Evolutionary conservation across 2,797 vertebrate species (phyloP).

Genomic region (Acomys russatus): DNA sequence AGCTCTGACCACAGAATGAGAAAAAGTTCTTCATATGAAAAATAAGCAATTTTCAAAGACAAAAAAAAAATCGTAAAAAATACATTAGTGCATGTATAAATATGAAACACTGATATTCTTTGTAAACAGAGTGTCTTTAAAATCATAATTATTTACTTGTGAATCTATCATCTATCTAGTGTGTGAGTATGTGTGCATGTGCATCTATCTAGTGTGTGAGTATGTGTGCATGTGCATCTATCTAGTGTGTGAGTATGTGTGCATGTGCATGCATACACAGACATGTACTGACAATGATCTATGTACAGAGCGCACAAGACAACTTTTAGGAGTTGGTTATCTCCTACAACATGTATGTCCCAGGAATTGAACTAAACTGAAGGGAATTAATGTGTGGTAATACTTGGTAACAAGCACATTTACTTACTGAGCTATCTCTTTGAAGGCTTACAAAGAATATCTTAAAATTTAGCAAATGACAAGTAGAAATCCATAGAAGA

Average conservation of each 20-base stretch:
- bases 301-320: neutral
- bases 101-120: neutral
- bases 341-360: neutral
- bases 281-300: neutral
- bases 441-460: neutral
- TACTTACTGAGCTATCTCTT: neutral
- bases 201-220: too few species aligned
- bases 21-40: neutral
- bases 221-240: neutral
- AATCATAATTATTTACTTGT: neutral
- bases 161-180: neutral
- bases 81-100: neutral
- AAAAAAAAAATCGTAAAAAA: neutral
- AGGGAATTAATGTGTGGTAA: neutral
- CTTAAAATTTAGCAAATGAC: slow-evolving; percentile 3
- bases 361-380: neutral
- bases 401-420: neutral
- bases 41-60: neutral
- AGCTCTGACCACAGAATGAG: neutral
- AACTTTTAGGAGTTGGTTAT: neutral
- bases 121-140: slow-evolving; percentile 14
- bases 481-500: neutral
- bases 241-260: too few species aligned
- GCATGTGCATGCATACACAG: neutral
- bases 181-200: neutral